These are phyloP conservation scores for Strigops habroptila DNA, from an alignment of 2,113 vertebrate species.

Conservation along the genomic window DNA sequence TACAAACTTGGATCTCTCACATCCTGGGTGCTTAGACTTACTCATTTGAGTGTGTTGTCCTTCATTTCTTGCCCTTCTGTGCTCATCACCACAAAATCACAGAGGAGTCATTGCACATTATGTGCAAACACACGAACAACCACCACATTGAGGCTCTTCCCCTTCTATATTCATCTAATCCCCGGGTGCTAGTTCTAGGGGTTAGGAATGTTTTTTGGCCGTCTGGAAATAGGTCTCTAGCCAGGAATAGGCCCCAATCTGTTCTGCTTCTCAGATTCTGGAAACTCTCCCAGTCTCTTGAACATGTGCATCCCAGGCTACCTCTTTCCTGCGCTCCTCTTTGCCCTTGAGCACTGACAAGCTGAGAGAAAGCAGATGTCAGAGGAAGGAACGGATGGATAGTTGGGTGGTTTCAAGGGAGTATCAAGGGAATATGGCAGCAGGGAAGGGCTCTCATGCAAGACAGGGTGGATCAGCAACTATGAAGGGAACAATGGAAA, in stretches of 20 bases:
- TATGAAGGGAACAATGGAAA: background rate
- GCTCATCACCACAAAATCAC: background rate
- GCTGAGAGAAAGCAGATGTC: conserved; percentile 66
- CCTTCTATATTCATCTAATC: conserved; percentile 28
- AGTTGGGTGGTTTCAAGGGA: conserved; percentile 59
- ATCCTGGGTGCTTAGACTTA: background rate
- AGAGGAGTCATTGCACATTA: background rate
- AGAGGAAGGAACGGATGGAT: conserved; percentile 41
- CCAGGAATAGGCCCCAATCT: conserved; percentile 63
- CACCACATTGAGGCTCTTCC: background rate
- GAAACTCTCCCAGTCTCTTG: conserved; percentile 56
- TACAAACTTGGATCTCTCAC: background rate
- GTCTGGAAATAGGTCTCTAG: conserved; percentile 60
- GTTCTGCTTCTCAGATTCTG: conserved; percentile 60
- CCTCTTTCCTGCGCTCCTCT: conserved; percentile 38
- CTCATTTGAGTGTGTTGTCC: background rate
- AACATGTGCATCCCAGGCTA: conserved; percentile 65
- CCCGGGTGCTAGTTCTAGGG: conserved; percentile 14
- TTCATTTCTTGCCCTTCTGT: background rate
- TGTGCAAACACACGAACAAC: background rate
- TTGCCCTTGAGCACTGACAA: conserved; percentile 62
- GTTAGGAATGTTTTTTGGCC: conserved; percentile 56
- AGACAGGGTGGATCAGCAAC: conserved; percentile 23
- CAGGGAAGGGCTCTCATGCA: conserved; percentile 30
- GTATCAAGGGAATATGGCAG: conserved; percentile 38